These are phyloP conservation scores for Phylloscopus trochilus DNA, from an alignment of 2,113 vertebrate genomes.

Conservation along the genomic window DNA sequence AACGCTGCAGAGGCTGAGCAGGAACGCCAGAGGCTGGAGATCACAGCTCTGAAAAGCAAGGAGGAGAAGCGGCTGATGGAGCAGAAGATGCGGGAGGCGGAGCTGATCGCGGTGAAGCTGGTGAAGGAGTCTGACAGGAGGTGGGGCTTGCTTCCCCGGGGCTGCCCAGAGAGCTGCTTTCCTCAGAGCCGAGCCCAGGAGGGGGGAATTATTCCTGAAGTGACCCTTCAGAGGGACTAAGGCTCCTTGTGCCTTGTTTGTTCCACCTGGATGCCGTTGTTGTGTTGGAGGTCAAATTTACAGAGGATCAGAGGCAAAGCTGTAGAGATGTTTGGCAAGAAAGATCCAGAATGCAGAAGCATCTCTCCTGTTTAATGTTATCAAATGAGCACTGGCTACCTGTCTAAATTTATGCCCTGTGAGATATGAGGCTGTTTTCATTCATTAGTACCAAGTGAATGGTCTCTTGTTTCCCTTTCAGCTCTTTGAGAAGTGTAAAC, in stretches of 20 bases:
- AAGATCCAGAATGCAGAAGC: background rate
- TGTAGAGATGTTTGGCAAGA: background rate
- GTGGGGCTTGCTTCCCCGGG: constrained; percentile 44
- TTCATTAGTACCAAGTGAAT: background rate
- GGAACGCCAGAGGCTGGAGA: constrained; percentile 86
- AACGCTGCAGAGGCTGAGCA: constrained; percentile 91
- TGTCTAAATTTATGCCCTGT: background rate
- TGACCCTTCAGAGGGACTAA: background rate
- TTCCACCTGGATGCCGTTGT: background rate
- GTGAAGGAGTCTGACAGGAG: constrained; percentile 91
- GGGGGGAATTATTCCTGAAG: background rate
- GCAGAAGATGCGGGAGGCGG: constrained; percentile 92
- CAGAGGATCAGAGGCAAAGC: background rate
- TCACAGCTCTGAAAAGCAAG: constrained; percentile 88
- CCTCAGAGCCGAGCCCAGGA: background rate
- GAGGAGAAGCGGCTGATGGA: constrained; percentile 92
- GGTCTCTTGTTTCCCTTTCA: background rate
- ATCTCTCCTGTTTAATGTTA: background rate
- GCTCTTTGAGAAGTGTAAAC: background rate
- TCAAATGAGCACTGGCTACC: background rate
- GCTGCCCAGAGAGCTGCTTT: background rate
- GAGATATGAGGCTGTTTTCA: background rate
- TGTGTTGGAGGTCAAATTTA: background rate
- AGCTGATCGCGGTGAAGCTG: constrained; percentile 88
- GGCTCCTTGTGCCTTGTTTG: background rate